A percentile compares a stretch with the other conserved stretches of the same genome.
Evolutionary conservation across 2,113 vertebrate species (phyloP).

Genomic region (Xyrauchen texanus): DNA sequence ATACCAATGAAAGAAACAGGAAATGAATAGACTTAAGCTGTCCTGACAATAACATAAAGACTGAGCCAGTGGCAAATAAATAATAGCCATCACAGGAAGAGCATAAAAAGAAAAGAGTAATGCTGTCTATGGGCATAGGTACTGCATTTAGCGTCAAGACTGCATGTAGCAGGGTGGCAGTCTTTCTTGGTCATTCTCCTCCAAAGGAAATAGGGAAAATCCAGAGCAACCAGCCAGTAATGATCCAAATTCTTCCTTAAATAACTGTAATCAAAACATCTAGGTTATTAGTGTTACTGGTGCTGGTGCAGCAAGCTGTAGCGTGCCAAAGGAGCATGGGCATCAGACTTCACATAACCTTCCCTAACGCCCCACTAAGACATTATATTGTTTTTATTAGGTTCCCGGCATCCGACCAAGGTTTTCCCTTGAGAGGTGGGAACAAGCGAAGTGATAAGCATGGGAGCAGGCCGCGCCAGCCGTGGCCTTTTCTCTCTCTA

Average conservation of each 20-base stretch:
- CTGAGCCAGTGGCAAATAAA: not conserved
- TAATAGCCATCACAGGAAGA: not conserved
- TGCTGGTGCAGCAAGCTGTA: too few relatives aligned
- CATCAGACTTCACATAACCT: too few relatives aligned
- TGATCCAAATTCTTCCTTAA: not conserved
- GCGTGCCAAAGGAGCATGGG: too few relatives aligned
- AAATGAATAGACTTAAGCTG: not conserved
- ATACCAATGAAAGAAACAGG: not conserved
- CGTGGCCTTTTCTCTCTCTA: too few relatives aligned
- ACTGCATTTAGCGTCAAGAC: not conserved
- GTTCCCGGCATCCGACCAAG: too few relatives aligned
- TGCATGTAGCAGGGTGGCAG: not conserved
- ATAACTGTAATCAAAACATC: conserved; percentile 22
- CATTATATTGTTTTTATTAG: too few relatives aligned
- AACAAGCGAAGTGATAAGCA: too few relatives aligned
- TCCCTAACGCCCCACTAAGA: too few relatives aligned
- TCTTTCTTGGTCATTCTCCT: not conserved
- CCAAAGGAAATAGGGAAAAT: not conserved
- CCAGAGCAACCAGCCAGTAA: not conserved
- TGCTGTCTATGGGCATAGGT: not conserved
- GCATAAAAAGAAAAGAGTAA: not conserved
- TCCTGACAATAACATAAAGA: not conserved
- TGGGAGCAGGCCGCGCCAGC: too few relatives aligned
- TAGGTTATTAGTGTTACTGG: too few relatives aligned
- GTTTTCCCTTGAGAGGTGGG: too few relatives aligned